Conservation (phyloP, 2,113 vertebrate species). For the Sarotherodon lohbergeri region DNA sequence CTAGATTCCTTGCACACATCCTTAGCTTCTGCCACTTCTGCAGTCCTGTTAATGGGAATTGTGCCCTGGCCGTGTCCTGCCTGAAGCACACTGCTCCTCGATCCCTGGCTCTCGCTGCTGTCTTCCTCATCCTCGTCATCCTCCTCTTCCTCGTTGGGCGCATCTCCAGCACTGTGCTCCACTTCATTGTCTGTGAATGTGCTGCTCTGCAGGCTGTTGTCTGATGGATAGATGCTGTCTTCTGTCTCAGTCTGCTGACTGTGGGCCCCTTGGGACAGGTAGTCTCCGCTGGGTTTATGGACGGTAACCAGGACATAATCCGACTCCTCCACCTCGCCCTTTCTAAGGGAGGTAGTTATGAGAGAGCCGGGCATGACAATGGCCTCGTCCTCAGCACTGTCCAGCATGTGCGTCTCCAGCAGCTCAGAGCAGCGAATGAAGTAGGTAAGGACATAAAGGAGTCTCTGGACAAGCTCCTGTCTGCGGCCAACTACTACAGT, state of each 20-base stretch:
- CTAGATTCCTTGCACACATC: conserved; percentile 66
- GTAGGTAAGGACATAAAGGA: conserved; percentile 96
- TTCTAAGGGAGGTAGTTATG: conserved; percentile 93
- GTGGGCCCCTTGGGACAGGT: conserved; percentile 73
- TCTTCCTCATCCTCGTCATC: conserved; percentile 45
- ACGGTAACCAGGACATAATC: conserved; percentile 96
- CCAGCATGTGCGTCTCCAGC: conserved; percentile 90
- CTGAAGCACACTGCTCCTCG: conserved; percentile 72
- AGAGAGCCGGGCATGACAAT: conserved; percentile 95
- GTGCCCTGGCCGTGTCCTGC: conserved; percentile 30
- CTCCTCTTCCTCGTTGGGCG: conserved; percentile 48
- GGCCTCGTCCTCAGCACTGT: conserved; percentile 90
- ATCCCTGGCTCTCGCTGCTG: conserved; percentile 60
- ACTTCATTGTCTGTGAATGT: conserved; percentile 68
- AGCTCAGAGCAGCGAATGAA: conserved; percentile 98
- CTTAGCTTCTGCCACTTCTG: conserved; percentile 60
- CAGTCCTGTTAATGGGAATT: conserved; percentile 55
- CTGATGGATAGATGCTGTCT: conserved; percentile 68
- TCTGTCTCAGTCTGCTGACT: conserved; percentile 35
- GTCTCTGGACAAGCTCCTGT: conserved; percentile 91
- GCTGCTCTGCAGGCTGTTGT: conserved; percentile 80
- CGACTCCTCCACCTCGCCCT: conserved; percentile 94
- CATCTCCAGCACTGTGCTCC: conserved; percentile 53
- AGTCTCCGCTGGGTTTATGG: conserved; percentile 87
- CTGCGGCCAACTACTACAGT: conserved; percentile 91